Conservation (phyloP, 2,113 vertebrate species). For the Hippolais icterina region DNA sequence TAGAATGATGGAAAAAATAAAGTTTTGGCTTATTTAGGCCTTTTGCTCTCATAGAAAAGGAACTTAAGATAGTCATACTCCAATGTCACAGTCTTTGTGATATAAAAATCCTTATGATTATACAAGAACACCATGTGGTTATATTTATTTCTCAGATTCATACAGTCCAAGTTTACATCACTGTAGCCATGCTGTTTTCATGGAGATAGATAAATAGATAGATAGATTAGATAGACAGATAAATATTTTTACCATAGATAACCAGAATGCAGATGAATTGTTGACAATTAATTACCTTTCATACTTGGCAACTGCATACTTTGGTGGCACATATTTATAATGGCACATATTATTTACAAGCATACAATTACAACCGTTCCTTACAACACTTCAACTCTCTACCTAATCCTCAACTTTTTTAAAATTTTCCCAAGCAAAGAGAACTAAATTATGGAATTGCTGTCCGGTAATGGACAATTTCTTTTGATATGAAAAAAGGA, state of each 20-base stretch:
- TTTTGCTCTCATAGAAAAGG: not conserved
- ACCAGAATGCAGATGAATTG: not conserved
- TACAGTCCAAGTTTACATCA: not conserved
- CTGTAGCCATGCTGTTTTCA: not conserved
- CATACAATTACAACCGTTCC: not conserved
- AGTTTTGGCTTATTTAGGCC: not conserved
- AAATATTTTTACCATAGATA: not conserved
- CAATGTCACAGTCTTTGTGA: not conserved
- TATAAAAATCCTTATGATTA: not conserved
- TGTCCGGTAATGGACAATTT: not conserved
- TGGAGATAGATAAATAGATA: not conserved
- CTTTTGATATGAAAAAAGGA: not conserved
- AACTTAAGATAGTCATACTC: not conserved
- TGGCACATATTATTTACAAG: not conserved
- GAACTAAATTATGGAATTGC: not conserved
- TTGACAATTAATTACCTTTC: not conserved
- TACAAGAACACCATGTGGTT: not conserved
- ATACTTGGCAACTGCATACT: not conserved
- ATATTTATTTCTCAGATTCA: not conserved
- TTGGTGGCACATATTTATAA: not conserved
- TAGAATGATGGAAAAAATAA: not conserved
- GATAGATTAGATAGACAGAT: too few relatives aligned
- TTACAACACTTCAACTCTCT: not conserved
- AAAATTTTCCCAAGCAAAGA: not conserved
- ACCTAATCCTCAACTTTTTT: not conserved